Evolutionary conservation across 1,140 invertebrate genomes (phyloP).

Genomic region (Archivesica marissinica): DNA sequence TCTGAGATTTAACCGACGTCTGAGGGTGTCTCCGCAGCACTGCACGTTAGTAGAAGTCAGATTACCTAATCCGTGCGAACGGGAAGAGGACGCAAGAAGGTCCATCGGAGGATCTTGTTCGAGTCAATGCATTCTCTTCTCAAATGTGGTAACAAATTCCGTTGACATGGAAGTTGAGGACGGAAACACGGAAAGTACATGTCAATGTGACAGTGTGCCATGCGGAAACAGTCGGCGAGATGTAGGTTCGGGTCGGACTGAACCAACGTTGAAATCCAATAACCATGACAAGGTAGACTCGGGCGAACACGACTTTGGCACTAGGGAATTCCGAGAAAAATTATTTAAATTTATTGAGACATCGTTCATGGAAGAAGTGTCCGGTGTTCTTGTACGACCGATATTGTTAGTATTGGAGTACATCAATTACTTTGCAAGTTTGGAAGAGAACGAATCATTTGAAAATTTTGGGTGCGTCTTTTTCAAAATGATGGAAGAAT

Average conservation of each 20-base stretch:
- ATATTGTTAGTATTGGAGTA: slow-evolving; percentile 27
- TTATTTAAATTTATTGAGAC: slow-evolving; percentile 7
- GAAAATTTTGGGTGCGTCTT: slow-evolving; percentile 19
- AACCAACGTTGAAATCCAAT: not conserved
- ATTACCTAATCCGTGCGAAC: not conserved
- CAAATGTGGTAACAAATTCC: not conserved
- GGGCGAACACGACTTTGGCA: not conserved
- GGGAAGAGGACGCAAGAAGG: not conserved
- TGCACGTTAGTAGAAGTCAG: not conserved
- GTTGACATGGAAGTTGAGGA: not conserved
- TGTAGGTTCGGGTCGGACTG: no score
- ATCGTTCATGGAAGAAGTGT: not conserved
- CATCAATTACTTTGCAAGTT: not conserved
- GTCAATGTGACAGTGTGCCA: not conserved
- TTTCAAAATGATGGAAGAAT: slow-evolving; percentile 58
- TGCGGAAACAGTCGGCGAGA: not conserved
- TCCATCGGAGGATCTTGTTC: not conserved
- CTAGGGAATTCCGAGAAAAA: slow-evolving; percentile 23
- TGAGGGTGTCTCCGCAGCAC: not conserved
- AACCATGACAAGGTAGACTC: no score
- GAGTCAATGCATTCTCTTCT: not conserved
- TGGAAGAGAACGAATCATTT: not conserved
- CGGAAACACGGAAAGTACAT: not conserved
- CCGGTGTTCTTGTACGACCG: not conserved
- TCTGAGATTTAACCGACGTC: not conserved